Percentiles rank a stretch among this genome's conserved stretches.
Evolutionary conservation across 2,797 vertebrate species (phyloP).

Genomic region (Hydrolagus colliei): DNA sequence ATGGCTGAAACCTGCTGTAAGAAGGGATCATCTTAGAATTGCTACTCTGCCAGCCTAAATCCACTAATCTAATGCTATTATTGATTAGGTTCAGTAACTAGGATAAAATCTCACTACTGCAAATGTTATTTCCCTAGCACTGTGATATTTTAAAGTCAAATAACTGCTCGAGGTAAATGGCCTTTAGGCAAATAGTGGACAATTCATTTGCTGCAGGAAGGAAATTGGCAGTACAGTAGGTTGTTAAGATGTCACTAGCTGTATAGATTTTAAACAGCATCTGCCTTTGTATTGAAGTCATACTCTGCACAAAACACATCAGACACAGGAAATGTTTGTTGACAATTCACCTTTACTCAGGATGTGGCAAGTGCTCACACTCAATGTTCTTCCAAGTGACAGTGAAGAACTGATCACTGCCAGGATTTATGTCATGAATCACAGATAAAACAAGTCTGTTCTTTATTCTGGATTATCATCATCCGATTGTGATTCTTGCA

Average conservation of each 20-base stretch:
- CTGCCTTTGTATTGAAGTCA: constrained; percentile 57
- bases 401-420: background rate
- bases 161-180: constrained; percentile 41
- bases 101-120: constrained; percentile 62
- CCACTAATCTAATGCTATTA: constrained; percentile 69
- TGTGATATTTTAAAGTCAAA: constrained; percentile 58
- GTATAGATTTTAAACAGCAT: constrained; percentile 57
- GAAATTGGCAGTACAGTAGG: constrained; percentile 52
- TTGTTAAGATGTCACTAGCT: constrained; percentile 55
- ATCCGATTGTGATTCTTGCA: background rate
- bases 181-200: constrained; percentile 58
- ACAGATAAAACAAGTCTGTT: background rate
- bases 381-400: background rate
- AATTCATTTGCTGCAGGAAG: constrained; percentile 59
- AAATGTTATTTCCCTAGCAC: constrained; percentile 67
- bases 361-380: constrained; percentile 33
- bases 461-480: background rate
- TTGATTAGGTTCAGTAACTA: constrained; percentile 56
- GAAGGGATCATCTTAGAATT: constrained; percentile 56
- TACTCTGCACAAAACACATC: constrained; percentile 48
- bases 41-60: constrained; percentile 57
- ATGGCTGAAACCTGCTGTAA: constrained; percentile 60
- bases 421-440: background rate
- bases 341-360: constrained; percentile 48
- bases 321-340: constrained; percentile 53